A percentile compares a stretch with the other conserved stretches of the same genome.
phyloP scores from a whole-genome alignment of 2,888 invertebrate genomes.

The Chrysolina haemoptera region DNA sequence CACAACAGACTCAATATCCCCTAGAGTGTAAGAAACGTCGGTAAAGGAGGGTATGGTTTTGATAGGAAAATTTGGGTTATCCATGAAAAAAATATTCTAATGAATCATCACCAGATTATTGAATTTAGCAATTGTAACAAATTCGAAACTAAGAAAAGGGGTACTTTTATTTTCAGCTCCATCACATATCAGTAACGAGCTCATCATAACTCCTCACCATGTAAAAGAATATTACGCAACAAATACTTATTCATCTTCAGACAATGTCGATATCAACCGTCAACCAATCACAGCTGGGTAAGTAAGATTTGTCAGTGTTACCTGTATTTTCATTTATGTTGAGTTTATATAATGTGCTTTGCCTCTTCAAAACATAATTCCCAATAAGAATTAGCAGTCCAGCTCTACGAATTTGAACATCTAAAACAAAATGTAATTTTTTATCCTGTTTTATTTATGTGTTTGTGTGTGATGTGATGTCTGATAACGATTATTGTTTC shows the following conservation, averaged over 20 bases:
- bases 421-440: background rate
- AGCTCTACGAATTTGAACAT: background rate
- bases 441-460: background rate
- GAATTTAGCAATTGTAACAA: too few relatives aligned
- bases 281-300: slow-evolving; percentile 79
- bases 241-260: slow-evolving; percentile 67
- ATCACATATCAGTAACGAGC: slow-evolving; percentile 67
- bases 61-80: too few relatives aligned
- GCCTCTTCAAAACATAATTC: background rate
- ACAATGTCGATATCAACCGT: slow-evolving; percentile 76
- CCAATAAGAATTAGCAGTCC: background rate
- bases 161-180: slow-evolving; percentile 58
- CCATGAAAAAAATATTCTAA: too few relatives aligned
- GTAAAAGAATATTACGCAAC: slow-evolving; percentile 65
- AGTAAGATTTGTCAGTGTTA: slow-evolving; percentile 56
- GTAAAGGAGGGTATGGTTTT: too few relatives aligned
- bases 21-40: too few relatives aligned
- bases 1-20: too few relatives aligned
- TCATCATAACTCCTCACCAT: slow-evolving; percentile 65
- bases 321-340: slow-evolving; percentile 14
- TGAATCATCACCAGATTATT: too few relatives aligned
- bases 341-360: slow-evolving; percentile 33
- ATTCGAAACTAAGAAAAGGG: background rate
- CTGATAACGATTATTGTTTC: slow-evolving; percentile 12
- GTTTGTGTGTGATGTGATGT: background rate